phyloP scores from a whole-genome alignment of 2,888 invertebrate species.

The Tenthredo amoena region DNA sequence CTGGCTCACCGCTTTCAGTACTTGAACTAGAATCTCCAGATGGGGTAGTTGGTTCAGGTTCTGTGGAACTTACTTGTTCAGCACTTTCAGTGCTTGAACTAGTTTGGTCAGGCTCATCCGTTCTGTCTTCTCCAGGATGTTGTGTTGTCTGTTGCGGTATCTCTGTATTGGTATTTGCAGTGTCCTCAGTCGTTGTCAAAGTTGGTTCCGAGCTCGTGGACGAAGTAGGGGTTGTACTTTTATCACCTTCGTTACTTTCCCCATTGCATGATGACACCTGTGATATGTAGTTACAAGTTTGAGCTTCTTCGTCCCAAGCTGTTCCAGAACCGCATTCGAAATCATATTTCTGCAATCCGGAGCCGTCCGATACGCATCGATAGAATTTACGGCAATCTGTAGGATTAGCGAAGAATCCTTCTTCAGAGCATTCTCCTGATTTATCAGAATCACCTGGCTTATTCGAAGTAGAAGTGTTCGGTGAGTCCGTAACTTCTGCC shows the following conservation, averaged over 20 bases:
- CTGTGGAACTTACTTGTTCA: not conserved
- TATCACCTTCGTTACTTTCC: slow-evolving; percentile 56
- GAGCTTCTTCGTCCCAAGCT: slow-evolving; percentile 86
- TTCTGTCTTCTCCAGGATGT: slow-evolving; percentile 56
- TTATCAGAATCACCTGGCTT: slow-evolving; percentile 39
- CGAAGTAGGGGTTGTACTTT: slow-evolving; percentile 34
- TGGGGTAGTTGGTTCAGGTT: not conserved
- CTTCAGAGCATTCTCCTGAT: slow-evolving; percentile 79
- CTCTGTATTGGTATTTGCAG: not conserved
- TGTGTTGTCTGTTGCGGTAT: slow-evolving; percentile 16
- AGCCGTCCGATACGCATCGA: slow-evolving; percentile 85
- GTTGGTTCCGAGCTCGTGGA: slow-evolving; percentile 40
- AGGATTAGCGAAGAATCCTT: slow-evolving; percentile 87
- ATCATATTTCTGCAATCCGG: slow-evolving; percentile 83
- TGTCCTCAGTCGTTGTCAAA: slow-evolving; percentile 24
- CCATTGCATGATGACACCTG: slow-evolving; percentile 66
- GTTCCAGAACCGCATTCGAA: slow-evolving; percentile 88
- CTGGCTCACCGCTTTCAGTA: not conserved
- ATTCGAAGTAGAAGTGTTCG: slow-evolving; percentile 27
- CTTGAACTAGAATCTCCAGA: not conserved
- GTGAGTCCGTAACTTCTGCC: slow-evolving; percentile 1
- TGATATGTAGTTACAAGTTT: slow-evolving; percentile 84
- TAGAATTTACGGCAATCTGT: slow-evolving; percentile 88
- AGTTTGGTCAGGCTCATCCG: slow-evolving; percentile 52
- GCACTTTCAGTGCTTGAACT: slow-evolving; percentile 20